Evolutionary conservation across 2,888 invertebrate genomes (phyloP), one percentile per base, ranked within the genome.

Genomic region (Lithophane socia): DNA sequence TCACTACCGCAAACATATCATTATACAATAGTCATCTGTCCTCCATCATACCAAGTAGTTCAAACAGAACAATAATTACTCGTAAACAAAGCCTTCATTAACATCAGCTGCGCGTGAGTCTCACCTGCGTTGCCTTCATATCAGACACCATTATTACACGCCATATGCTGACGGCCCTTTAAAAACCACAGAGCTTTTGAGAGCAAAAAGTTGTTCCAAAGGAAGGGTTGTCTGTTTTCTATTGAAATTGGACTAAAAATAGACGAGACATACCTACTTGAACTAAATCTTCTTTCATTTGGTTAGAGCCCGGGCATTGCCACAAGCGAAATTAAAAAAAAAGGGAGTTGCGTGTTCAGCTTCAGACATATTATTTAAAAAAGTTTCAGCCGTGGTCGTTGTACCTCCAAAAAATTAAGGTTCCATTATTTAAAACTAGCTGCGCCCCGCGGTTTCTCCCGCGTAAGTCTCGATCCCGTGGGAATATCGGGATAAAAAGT

Each of bases 91-190:
- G 81, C 86, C 72, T 68, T 73, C 81, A 87, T 90, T 80, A 82
- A 60, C 64, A 64, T 76, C 91, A 90, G 86, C 88, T 90, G 90
- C 61, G 86, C 61, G 5, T 18, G 76, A 58, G 78, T 70, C 82
- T 78, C 90, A 90, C 86, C 89, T 90, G 90, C 70, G 72, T n/a
- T 13, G 37, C 60, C 44, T 52, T 21, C 9, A 18, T 64, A 60
- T 66, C 86, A 73, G 63, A 47, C 79, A 58, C 82, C 52, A 75
- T 87, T 83, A 86, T 78, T 76, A 83, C 54, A 56, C 37, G 63
- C 80, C 83, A 86, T 77, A 86, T 83, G 87, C 83, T 79, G 76
- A 52, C 65, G 77, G 74, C 73, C 56, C 58, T 81, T 61, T 63
- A 61, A 63, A 71, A 73, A 73, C 68, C 82, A 76, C 68, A 78